Evolutionary conservation across 2,797 vertebrate genomes (phyloP).

Genomic region (Valencia hispanica): DNA sequence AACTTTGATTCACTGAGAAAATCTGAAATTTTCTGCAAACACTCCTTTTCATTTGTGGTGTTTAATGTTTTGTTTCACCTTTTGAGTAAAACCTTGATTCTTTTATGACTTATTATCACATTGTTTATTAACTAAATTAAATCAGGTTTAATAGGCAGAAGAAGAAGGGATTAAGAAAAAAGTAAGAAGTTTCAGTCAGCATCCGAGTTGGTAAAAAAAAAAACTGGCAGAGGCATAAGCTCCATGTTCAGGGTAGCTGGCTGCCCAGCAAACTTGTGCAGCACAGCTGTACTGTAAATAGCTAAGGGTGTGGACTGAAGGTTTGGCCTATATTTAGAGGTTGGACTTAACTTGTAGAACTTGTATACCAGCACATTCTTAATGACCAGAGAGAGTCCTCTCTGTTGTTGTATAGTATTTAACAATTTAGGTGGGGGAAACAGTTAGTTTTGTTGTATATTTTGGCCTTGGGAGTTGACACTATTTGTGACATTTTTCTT

Average conservation of each 20-base stretch:
- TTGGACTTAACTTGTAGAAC: constrained; percentile 57
- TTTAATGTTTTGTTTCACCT: neutral
- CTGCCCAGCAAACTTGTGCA: constrained; percentile 50
- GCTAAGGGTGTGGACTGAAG: constrained; percentile 70
- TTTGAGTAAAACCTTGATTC: neutral
- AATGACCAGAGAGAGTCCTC: constrained; percentile 20
- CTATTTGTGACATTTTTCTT: neutral
- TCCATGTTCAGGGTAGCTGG: constrained; percentile 47
- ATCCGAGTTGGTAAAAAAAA: constrained; percentile 19
- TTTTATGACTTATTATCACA: neutral
- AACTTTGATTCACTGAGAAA: neutral
- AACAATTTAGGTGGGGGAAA: neutral
- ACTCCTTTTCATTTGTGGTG: neutral
- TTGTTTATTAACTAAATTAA: neutral
- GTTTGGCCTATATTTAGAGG: constrained; percentile 78
- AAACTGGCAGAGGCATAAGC: constrained; percentile 39
- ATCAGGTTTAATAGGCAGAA: neutral
- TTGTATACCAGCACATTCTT: constrained; percentile 36
- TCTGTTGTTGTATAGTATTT: neutral
- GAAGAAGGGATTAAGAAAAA: neutral
- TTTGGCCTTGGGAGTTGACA: neutral
- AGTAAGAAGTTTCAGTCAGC: constrained; percentile 5
- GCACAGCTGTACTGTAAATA: constrained; percentile 79
- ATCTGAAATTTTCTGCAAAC: neutral
- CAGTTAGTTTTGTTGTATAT: neutral